Base-by-base conservation (phyloP, 2,888 invertebrate genomes). In the Matsumyia berberina region DNA sequence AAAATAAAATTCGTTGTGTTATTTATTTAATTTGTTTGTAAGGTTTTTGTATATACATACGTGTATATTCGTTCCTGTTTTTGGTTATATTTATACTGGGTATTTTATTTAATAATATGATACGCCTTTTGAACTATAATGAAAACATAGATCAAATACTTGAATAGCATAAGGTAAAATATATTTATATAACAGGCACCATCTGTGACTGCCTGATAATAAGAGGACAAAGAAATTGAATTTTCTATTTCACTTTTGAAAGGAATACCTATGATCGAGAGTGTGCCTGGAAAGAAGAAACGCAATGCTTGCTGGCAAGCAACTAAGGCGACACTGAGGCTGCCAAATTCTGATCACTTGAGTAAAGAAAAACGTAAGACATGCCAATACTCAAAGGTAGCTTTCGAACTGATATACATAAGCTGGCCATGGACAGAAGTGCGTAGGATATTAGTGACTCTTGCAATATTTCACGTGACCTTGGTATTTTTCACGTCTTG, bases 1-100 rank as follows among this genome's bases (percentile, higher is more conserved):
- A 64, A 81, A 76, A 81, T 73, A 80, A 80, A 81, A 81, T 81
- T 81, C 81, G 81, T 76, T 81, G 80, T 72, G 15, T 62, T 69
- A 42, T 76, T 57, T 46, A 55, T 80, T 60, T 64, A 11, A 57
- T 11, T 24, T 49, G 17, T 67, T 51, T 57, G 51, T 7, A 64
- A 55, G 15, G 8, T 15, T 44, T 39, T 29, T 29, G 24, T 24
- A 24, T 24, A 24, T 24, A 24, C 4, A 24, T 24, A 24, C 24
- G 4, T 24, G 4, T 24, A 24, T 24, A 24, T 24, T 24, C 4
- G 4, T 24, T 24, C 29, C 29, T 35, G 15, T 37, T 39, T 39
- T 31, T 29, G 11, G 31, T 69, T 77, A 62, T 42, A 9, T 35
- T 58, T 35, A 60, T 76, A 58, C 15, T 76, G 74, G 57, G 29